Evolutionary conservation across 2,888 invertebrate species (phyloP).

Genomic region (Globia sparganii): DNA sequence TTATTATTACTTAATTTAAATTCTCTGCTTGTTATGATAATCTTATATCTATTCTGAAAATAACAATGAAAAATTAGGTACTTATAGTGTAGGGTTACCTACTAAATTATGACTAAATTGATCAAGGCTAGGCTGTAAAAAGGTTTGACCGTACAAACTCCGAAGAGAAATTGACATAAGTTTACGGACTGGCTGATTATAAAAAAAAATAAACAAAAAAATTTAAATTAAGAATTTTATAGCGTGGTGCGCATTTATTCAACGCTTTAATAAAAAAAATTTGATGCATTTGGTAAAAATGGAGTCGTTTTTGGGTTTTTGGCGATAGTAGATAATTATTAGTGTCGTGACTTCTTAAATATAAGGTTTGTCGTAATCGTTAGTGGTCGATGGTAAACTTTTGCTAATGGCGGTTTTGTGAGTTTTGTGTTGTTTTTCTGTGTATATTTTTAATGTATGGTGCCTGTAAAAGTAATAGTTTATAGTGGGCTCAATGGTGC

Average conservation of each 20-base stretch:
- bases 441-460: not conserved
- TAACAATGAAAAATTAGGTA: not conserved
- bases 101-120: too few species aligned
- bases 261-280: too few species aligned
- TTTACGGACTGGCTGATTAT: conserved; percentile 6
- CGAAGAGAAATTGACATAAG: not conserved
- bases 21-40: not conserved
- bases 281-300: conserved; percentile 7
- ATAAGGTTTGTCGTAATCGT: not conserved
- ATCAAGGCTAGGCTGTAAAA: not conserved
- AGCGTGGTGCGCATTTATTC: not conserved
- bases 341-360: not conserved
- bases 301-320: not conserved
- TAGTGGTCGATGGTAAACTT: not conserved
- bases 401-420: not conserved
- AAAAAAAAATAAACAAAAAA: not conserved
- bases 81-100: not conserved
- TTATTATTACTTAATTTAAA: not conserved
- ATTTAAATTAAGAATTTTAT: not conserved
- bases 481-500: not conserved
- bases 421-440: not conserved
- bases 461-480: not conserved
- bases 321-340: not conserved
- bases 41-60: not conserved
- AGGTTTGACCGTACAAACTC: not conserved